These are phyloP conservation scores for Anoplolepis gracilipes DNA, from an alignment of 1,140 invertebrate genomes.

Conservation along the genomic window DNA sequence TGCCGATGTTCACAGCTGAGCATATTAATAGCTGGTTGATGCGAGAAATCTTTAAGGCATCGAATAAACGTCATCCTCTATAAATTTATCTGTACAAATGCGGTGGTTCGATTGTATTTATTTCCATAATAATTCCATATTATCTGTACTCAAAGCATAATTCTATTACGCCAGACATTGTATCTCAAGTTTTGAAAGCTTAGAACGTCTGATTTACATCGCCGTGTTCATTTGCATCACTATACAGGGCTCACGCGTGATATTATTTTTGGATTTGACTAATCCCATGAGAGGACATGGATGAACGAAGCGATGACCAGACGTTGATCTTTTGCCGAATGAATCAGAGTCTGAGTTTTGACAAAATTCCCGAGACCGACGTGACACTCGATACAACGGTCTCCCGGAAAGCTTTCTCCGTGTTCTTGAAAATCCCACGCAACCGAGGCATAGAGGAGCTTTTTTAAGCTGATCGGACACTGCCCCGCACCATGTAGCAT, in stretches of 20 bases:
- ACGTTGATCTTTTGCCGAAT: background rate
- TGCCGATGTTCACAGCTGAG: slow-evolving; percentile 4
- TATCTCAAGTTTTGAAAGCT: slow-evolving; percentile 45
- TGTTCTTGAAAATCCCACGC: slow-evolving; percentile 9
- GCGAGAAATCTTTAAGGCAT: background rate
- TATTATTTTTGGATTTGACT: slow-evolving; percentile 77
- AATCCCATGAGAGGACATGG: slow-evolving; percentile 72
- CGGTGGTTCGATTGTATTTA: slow-evolving; percentile 16
- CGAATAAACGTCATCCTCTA: background rate
- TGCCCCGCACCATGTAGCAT: slow-evolving; percentile 18
- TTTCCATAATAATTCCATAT: slow-evolving; percentile 35
- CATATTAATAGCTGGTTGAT: slow-evolving; percentile 21
- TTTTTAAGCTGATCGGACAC: slow-evolving; percentile 26
- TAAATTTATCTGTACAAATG: background rate
- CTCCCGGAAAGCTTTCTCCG: background rate
- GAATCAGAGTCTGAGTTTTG: slow-evolving; percentile 44
- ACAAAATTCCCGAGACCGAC: slow-evolving; percentile 48
- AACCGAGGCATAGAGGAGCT: background rate
- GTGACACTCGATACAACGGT: slow-evolving; percentile 13
- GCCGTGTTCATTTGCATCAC: slow-evolving; percentile 60
- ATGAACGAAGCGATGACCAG: slow-evolving; percentile 63
- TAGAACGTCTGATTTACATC: slow-evolving; percentile 65
- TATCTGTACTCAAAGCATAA: background rate
- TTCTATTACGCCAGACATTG: background rate
- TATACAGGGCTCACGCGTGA: slow-evolving; percentile 34